A percentile compares a stretch with the other conserved stretches of the same genome.
phyloP scores from a whole-genome alignment of 1,140 invertebrate species.

The Drosophila busckii region DNA sequence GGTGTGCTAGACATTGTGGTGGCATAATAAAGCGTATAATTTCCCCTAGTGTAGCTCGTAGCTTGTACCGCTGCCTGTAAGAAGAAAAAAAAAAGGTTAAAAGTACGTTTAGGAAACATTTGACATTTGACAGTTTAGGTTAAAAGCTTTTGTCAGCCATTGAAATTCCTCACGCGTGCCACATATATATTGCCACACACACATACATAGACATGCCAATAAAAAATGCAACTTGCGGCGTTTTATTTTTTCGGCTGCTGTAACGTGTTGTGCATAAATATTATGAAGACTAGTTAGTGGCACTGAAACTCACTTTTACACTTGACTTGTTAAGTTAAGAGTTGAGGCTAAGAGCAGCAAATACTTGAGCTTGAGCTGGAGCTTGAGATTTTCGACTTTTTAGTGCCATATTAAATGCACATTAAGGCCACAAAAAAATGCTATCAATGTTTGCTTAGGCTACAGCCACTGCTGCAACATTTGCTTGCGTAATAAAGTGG shows the following conservation, averaged over 20 bases:
- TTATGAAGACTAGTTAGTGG: no score
- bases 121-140: slow-evolving; percentile 38
- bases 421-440: no score
- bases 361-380: no score
- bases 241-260: slow-evolving; percentile 55
- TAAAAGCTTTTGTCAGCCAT: slow-evolving; percentile 33
- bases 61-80: slow-evolving; percentile 61
- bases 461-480: no score
- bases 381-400: no score
- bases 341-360: no score
- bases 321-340: no score
- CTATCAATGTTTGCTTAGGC: no score
- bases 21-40: slow-evolving; percentile 76
- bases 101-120: slow-evolving; percentile 11
- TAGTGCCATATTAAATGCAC: no score
- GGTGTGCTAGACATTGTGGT: slow-evolving; percentile 67
- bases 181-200: slow-evolving; percentile 22
- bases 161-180: slow-evolving; percentile 54
- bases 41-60: slow-evolving; percentile 75
- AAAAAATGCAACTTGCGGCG: slow-evolving; percentile 74
- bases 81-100: not conserved
- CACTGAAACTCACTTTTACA: no score
- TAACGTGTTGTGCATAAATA: slow-evolving; percentile 69
- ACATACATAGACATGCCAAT: slow-evolving; percentile 46
- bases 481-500: slow-evolving; percentile 7